Evolutionary conservation across 1,140 invertebrate genomes (phyloP).

Genomic region (Arion vulgaris): DNA sequence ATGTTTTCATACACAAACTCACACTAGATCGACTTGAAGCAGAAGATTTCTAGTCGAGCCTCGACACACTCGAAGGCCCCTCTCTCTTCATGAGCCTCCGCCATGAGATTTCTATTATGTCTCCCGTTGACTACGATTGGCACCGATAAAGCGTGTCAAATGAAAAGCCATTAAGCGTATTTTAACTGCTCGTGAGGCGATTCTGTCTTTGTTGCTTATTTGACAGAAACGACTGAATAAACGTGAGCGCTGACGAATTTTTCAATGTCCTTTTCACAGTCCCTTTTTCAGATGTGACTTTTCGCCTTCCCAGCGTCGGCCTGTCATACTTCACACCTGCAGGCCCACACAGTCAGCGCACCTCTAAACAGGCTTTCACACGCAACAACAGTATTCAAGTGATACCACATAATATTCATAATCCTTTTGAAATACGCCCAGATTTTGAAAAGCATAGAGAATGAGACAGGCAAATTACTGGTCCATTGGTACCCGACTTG

Average conservation of each 20-base stretch:
- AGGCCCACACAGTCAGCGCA: neutral
- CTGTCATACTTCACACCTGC: conserved; percentile 25
- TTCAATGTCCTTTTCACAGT: conserved; percentile 21
- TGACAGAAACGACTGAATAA: neutral
- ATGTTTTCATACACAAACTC: conserved; percentile 41
- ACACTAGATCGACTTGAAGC: conserved; percentile 38
- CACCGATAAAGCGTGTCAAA: conserved; percentile 46
- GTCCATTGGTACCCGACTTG: neutral
- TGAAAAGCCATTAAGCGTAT: conserved; percentile 45
- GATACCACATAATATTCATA: conserved; percentile 33
- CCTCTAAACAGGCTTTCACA: neutral
- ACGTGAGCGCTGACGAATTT: neutral
- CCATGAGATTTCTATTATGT: conserved; percentile 5
- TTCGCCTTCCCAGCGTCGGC: neutral
- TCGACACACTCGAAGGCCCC: conserved; percentile 8
- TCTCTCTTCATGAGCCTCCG: neutral
- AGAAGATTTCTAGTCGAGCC: neutral
- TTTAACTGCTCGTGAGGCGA: conserved; percentile 37
- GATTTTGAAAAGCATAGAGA: neutral
- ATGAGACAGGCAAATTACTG: neutral
- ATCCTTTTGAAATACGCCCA: conserved; percentile 13
- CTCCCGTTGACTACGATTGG: neutral
- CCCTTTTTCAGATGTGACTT: conserved; percentile 19
- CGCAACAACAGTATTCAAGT: neutral
- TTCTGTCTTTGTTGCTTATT: conserved; percentile 33